These are phyloP conservation scores for Chondrosia reniformis DNA, from an alignment of 37 sponge, comb jelly and placozoan species.

Conservation along the genomic window DNA sequence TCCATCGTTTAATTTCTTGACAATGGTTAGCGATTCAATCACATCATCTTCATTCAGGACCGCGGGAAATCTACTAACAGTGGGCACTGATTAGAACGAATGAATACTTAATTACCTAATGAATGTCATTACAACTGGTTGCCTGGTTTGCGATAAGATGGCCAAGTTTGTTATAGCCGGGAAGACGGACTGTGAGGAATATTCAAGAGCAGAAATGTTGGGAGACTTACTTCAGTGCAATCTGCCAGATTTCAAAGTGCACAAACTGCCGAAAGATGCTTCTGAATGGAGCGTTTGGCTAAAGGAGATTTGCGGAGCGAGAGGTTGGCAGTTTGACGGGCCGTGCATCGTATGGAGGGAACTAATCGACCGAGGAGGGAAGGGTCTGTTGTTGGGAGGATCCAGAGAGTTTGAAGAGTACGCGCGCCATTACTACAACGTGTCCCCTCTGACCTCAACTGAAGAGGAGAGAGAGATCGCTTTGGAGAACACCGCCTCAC, in stretches of 20 bases:
- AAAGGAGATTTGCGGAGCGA: constrained; percentile 28
- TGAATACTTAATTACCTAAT: neutral
- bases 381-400: constrained; percentile 83
- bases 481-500: constrained; percentile 33
- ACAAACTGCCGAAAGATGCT: constrained; percentile 62
- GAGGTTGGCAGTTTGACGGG: constrained; percentile 58
- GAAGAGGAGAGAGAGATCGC: constrained; percentile 24
- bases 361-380: constrained; percentile 93
- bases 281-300: constrained; percentile 82
- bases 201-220: constrained; percentile 86
- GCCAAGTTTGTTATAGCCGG: constrained; percentile 94
- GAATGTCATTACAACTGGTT: constrained; percentile 15
- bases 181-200: constrained; percentile 64
- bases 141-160: constrained; percentile 49
- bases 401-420: constrained; percentile 73
- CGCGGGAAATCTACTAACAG: constrained; percentile 16
- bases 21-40: neutral
- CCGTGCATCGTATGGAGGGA: constrained; percentile 97
- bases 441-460: constrained; percentile 3
- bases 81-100: constrained; percentile 18
- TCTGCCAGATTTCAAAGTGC: constrained; percentile 80
- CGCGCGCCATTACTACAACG: constrained; percentile 68
- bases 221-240: constrained; percentile 69
- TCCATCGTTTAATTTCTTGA: constrained; percentile 35
- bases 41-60: neutral